These are phyloP conservation scores for Onychostoma macrolepis DNA, from an alignment of 2,113 vertebrate species.

Conservation along the genomic window DNA sequence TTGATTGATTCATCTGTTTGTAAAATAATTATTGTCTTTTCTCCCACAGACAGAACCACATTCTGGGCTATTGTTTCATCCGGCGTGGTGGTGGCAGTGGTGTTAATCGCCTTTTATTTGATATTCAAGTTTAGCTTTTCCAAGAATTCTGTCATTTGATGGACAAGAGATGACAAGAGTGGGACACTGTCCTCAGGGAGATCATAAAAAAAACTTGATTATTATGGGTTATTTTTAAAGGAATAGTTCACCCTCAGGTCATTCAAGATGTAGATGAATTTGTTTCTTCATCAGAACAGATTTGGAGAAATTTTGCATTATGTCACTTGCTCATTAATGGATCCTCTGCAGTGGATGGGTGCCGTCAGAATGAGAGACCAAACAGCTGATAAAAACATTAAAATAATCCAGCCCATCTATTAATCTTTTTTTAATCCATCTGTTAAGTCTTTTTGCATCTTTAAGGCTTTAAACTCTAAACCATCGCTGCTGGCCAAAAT, in stretches of 20 bases:
- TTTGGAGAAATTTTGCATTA: too few relatives aligned
- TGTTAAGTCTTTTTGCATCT: background rate
- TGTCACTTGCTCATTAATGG: background rate
- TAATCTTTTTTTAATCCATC: background rate
- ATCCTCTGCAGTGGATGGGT: background rate
- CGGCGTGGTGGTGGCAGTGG: conserved; percentile 9
- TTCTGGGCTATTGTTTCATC: conserved; percentile 59
- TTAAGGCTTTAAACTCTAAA: background rate
- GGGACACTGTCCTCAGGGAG: background rate
- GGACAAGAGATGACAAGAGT: background rate
- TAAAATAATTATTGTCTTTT: conserved; percentile 34
- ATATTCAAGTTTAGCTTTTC: background rate
- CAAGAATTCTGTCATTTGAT: conserved; percentile 8
- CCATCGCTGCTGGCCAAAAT: background rate
- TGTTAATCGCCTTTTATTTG: background rate
- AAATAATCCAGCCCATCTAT: background rate
- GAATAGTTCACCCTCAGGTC: background rate
- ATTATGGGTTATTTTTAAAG: background rate
- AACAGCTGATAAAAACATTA: background rate
- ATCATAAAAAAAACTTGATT: background rate
- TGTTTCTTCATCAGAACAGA: background rate
- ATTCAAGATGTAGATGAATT: background rate
- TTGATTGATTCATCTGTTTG: conserved; percentile 54
- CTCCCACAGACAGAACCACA: conserved; percentile 63
- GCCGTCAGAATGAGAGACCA: too few relatives aligned